Base-by-base conservation (phyloP, 1,140 invertebrate genomes). In the Hylaeus volcanicus region DNA sequence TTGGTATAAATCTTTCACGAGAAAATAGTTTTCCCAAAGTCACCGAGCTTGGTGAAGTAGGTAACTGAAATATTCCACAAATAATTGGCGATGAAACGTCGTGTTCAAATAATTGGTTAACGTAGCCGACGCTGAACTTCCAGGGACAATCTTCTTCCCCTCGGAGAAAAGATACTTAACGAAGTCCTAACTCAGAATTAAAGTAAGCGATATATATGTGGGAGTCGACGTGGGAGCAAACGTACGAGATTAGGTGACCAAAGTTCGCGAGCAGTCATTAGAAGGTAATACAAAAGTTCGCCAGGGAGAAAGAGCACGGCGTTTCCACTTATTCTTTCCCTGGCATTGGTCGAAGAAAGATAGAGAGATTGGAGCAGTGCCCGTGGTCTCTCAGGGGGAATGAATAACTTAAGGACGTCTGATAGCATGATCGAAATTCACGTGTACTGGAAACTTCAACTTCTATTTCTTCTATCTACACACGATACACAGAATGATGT, bases 321-420 rank as follows among this genome's bases (percentile, higher is more conserved):
- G 74, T 85, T 85, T 74, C 74, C 37, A 74, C 74, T 86, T 79
- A 86, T 82, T 86, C 84, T 45, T 75, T 48, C 74, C 61, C 72
- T 75, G 2, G 51, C 2, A 1, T 51, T 48, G 45, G 45, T 48
- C 8, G 5, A 8, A 48, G 45, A 48, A 8, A 8, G 45, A 3
- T 8, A 8, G 74, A 53, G 53, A 68, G n/a, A 26, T 3, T n/a
- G 51, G 43, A 43, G 4, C n/a, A 39, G 51, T 11, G 26, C 11
- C 58, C 73, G 58, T 26, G 63, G 60, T 61, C 73, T 81, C 74
- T 86, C 84, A 82, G 69, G 69, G 83, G 82, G 82, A 60, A 82
- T 87, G 85, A 87, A 87, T 87, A 87, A 87, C 87, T 87, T 85
- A 82, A 82, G 70, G 74, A 87, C 71, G 86, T 85, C 86, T 76